Base-by-base conservation (phyloP, 1,140 invertebrate species). In the Musca vetustissima region DNA sequence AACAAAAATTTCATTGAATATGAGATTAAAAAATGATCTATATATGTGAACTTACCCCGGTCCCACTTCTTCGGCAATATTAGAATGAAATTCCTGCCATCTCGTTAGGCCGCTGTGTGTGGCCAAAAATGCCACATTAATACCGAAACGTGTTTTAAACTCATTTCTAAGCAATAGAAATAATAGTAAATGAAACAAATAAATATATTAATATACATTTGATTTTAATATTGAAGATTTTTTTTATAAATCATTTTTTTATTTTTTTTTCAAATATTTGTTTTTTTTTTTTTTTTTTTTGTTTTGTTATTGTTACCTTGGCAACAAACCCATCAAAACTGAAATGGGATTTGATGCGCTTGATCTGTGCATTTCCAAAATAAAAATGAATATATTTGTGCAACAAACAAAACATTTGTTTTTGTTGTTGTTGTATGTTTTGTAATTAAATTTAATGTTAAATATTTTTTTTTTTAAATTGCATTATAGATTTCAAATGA, bases 101-200 rank as follows among this genome's bases (percentile, higher is more conserved):
- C 94, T 85, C 0, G 93, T 93, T 1, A 97, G 85, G 2, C 95
- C 95, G 78, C 92, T 95, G 74, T 93, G 90, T 0, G 94, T 96
- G 32, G 94, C 91, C 76, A 97, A 86, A 81, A 97, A 97, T 1
- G 92, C 91, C 22, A 93, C 86, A 19, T 89, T 92, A 71, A 94
- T 89, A 21, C 93, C 93, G 79, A 94, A 94, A 53, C 92, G 88
- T 83, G 92, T 89, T 73, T 93, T 90, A 73, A 93, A 90, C 77
- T 93, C 89, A 77, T 89, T 86, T 84, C 92, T 94, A 84, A 64
- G 66, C 48, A 65, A 50, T 70, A 48, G 32, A 69, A 25, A 21
- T 36, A 22, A 73, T 74, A 73, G 72, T 81, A 71, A 59, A 28
- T 4, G 43, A 61, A 19, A 11, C 7, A 21, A 43, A 61, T 43